phyloP scores from a whole-genome alignment of 2,797 vertebrate genomes.

The Naso thynnoides region DNA sequence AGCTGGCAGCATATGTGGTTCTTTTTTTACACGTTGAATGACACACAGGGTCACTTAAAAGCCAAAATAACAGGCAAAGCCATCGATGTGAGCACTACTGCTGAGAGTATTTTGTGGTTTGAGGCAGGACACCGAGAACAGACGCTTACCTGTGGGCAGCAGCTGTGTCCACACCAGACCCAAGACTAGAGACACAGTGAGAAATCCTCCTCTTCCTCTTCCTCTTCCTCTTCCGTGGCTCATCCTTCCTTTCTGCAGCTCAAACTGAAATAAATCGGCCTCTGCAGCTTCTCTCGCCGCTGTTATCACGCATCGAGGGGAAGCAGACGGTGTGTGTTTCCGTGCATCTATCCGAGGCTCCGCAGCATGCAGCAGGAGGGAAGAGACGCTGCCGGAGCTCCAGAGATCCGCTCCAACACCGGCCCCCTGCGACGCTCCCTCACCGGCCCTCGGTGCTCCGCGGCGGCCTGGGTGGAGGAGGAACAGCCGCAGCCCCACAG shows the following conservation, averaged over 20 bases:
- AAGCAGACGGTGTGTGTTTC: constrained; percentile 15
- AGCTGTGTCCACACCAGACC: constrained; percentile 60
- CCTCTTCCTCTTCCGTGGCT: constrained; percentile 19
- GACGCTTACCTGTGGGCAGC: constrained; percentile 65
- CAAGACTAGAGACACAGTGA: constrained; percentile 43
- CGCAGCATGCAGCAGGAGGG: constrained; percentile 17
- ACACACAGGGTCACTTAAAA: neutral
- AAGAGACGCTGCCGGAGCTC: constrained; percentile 23
- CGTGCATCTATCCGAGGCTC: neutral
- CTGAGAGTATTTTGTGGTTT: fast-evolving
- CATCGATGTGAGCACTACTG: fast-evolving
- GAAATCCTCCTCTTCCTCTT: constrained; percentile 16
- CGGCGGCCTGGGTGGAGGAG: constrained; percentile 25
- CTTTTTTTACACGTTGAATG: neutral
- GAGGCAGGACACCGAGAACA: neutral
- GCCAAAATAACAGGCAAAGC: neutral
- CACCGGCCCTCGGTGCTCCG: constrained; percentile 31
- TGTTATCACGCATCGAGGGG: neutral
- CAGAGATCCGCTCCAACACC: constrained; percentile 27
- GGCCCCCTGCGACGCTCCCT: constrained; percentile 13
- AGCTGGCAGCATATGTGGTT: neutral
- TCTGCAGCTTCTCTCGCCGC: constrained; percentile 19
- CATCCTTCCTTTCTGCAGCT: constrained; percentile 27
- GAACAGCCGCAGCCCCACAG: constrained; percentile 22
- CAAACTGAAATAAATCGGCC: neutral